Evolutionary conservation across 2,797 vertebrate species (phyloP).

Genomic region (Dermochelys coriacea): DNA sequence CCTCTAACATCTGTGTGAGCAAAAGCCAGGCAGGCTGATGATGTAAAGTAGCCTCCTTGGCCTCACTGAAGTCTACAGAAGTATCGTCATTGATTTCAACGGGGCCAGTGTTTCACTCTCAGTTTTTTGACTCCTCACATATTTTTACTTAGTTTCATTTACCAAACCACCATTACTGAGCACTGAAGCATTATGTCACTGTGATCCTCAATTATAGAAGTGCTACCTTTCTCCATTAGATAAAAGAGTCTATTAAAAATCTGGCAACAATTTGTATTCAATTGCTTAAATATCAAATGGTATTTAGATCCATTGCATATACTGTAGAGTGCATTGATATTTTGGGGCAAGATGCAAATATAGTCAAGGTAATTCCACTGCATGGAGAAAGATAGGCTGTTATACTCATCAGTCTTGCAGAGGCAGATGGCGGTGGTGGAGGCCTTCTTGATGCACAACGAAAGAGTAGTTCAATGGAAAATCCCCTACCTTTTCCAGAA

Average conservation of each 20-base stretch:
- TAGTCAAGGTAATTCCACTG: no score
- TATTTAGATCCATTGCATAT: conserved; percentile 42
- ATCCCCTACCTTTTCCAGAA: neutral
- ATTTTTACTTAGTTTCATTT: conserved; percentile 23
- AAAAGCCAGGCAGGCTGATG: neutral
- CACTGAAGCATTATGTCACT: conserved; percentile 12
- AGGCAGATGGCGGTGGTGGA: no score
- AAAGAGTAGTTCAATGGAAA: neutral
- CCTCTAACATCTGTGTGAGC: neutral
- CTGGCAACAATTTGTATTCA: conserved; percentile 54
- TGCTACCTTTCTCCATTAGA: neutral
- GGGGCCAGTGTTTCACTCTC: neutral
- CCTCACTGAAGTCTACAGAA: neutral
- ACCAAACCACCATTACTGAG: neutral
- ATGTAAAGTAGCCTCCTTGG: no score
- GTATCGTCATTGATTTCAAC: neutral
- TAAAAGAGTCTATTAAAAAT: conserved; percentile 29
- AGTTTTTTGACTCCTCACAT: rapidly evolving
- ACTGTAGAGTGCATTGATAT: conserved; percentile 33
- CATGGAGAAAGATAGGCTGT: no score
- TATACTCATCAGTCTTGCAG: no score
- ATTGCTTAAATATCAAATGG: conserved; percentile 56
- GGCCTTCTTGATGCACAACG: neutral
- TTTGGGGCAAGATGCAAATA: neutral
- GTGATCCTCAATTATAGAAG: conserved; percentile 25